These are phyloP conservation scores for Eidolon helvum DNA, from an alignment of 2,113 vertebrate species.

Conservation along the genomic window DNA sequence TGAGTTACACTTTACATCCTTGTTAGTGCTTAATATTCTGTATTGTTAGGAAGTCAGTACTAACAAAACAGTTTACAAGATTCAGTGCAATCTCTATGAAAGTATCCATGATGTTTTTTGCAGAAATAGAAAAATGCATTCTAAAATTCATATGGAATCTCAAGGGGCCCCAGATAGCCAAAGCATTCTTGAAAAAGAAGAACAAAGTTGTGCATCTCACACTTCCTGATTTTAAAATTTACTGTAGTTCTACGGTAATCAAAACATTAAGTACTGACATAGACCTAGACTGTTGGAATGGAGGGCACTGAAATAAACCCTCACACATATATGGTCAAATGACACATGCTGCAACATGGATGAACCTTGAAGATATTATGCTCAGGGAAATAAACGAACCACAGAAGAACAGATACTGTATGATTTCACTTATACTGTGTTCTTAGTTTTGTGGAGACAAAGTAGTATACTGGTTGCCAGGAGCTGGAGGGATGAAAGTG, in stretches of 20 bases:
- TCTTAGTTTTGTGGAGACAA: not conserved
- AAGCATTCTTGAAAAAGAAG: not conserved
- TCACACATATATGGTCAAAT: not conserved
- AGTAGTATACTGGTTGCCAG: not conserved
- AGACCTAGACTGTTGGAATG: not conserved
- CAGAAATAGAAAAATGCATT: not conserved
- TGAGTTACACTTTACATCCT: not conserved
- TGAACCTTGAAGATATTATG: not conserved
- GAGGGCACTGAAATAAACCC: not conserved
- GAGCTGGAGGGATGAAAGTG: not conserved
- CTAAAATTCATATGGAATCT: not conserved
- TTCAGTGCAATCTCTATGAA: not conserved
- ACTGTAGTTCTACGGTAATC: not conserved
- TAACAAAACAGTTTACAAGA: not conserved
- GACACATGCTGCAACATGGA: not conserved
- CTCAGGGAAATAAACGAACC: not conserved
- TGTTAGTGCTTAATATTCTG: not conserved
- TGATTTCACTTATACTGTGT: not conserved
- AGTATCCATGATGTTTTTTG: not conserved
- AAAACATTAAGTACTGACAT: not conserved
- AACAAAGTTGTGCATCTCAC: not conserved
- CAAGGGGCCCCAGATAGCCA: not conserved
- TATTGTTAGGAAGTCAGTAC: not conserved
- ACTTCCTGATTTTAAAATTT: not conserved
- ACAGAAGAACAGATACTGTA: not conserved